Percentiles rank a stretch among this genome's conserved stretches.
Conservation (phyloP, 2,113 vertebrate genomes). For the Ctenomys sociabilis region DNA sequence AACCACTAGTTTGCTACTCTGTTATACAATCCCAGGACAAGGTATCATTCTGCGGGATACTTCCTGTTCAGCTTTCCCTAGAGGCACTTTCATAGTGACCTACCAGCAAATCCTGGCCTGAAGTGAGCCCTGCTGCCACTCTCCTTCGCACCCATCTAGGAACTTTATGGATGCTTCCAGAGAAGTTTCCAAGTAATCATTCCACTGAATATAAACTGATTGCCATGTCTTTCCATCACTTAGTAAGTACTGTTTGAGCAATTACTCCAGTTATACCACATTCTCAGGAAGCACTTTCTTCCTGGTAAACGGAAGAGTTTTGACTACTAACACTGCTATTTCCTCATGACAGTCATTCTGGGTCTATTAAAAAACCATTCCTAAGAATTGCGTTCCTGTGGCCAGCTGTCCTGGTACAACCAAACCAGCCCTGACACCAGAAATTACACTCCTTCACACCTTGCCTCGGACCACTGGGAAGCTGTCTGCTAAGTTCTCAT, state of each 20-base stretch:
- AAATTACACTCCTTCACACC: not conserved
- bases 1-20: not conserved
- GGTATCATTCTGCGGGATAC: too few species aligned
- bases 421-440: not conserved
- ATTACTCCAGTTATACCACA: not conserved
- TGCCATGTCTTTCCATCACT: not conserved
- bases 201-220: not conserved
- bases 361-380: not conserved
- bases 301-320: not conserved
- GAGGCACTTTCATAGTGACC: not conserved
- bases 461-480: not conserved
- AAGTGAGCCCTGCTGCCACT: not conserved
- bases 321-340: not conserved
- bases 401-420: not conserved
- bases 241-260: not conserved
- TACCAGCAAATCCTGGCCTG: not conserved
- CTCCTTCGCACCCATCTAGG: not conserved
- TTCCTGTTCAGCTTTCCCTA: not conserved
- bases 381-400: not conserved
- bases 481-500: not conserved
- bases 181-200: conserved; percentile 36
- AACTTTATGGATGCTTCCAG: not conserved
- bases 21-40: not conserved
- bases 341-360: not conserved
- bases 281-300: not conserved